phyloP scores from a whole-genome alignment of 2,888 invertebrate genomes.

The Lepidochrysops patricia region DNA sequence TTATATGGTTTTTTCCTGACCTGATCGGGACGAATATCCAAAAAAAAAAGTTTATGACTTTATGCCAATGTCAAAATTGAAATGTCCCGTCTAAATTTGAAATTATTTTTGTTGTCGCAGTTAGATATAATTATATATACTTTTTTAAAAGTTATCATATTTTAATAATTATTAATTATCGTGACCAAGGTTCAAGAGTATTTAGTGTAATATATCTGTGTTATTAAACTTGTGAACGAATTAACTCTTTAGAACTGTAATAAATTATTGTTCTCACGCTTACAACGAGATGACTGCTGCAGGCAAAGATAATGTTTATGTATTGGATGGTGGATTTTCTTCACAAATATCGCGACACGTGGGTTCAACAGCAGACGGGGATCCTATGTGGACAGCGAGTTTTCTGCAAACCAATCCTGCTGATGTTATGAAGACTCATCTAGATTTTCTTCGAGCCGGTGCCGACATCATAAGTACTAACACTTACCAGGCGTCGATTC shows the following conservation, averaged over 20 bases:
- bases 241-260: background rate
- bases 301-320: conserved; percentile 38
- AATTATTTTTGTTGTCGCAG: no score
- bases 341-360: conserved; percentile 84
- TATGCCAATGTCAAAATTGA: background rate
- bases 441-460: conserved; percentile 88
- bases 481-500: conserved; percentile 90
- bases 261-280: no score
- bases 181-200: background rate
- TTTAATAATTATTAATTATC: background rate
- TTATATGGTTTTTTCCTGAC: no score
- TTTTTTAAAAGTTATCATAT: no score
- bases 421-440: conserved; percentile 83
- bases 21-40: no score
- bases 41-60: no score
- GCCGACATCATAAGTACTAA: conserved; percentile 90
- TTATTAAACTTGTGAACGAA: background rate
- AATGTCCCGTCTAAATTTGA: background rate
- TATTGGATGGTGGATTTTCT: conserved; percentile 84
- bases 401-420: conserved; percentile 85
- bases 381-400: conserved; percentile 91
- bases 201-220: background rate
- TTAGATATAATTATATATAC: no score
- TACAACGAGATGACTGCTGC: conserved; percentile 20
- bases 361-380: conserved; percentile 81